Conservation (phyloP, 2,797 vertebrate species). For the Manis crassicaudata region DNA sequence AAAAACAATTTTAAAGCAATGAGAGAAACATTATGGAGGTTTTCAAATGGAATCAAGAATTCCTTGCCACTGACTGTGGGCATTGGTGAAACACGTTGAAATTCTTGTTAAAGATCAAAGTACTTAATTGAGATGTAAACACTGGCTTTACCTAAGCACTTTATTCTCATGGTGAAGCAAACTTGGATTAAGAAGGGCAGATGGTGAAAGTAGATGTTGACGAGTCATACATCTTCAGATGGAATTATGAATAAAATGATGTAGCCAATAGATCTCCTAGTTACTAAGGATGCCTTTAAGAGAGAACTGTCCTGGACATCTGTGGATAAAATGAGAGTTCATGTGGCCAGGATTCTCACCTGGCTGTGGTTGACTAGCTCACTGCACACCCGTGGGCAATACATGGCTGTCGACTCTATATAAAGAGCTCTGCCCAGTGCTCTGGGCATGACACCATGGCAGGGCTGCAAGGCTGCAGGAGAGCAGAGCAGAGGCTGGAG, state of each 20-base stretch:
- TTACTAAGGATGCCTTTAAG: neutral
- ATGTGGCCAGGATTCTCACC: too few species aligned
- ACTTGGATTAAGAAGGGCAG: neutral
- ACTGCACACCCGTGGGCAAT: too few species aligned
- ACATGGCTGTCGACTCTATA: too few species aligned
- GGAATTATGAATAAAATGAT: neutral
- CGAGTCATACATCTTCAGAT: neutral
- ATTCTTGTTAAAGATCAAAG: neutral
- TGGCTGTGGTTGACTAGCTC: too few species aligned
- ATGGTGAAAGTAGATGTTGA: neutral
- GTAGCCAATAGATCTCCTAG: neutral
- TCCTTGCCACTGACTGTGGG: neutral
- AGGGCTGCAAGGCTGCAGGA: too few species aligned
- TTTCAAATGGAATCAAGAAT: slow-evolving; percentile 37
- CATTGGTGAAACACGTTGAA: neutral
- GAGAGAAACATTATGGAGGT: neutral
- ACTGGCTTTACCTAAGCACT: neutral
- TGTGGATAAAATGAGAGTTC: too few species aligned
- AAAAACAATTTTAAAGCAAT: slow-evolving; percentile 20
- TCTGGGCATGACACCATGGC: too few species aligned
- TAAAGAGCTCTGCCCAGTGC: too few species aligned
- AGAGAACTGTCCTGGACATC: neutral
- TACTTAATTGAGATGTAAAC: neutral
- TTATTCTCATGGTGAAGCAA: neutral
- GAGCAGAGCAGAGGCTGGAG: too few species aligned